Percentiles rank a stretch among this genome's conserved stretches.
Evolutionary conservation across 2,888 invertebrate genomes (phyloP).

Genomic region (Rhyacophila evoluta): DNA sequence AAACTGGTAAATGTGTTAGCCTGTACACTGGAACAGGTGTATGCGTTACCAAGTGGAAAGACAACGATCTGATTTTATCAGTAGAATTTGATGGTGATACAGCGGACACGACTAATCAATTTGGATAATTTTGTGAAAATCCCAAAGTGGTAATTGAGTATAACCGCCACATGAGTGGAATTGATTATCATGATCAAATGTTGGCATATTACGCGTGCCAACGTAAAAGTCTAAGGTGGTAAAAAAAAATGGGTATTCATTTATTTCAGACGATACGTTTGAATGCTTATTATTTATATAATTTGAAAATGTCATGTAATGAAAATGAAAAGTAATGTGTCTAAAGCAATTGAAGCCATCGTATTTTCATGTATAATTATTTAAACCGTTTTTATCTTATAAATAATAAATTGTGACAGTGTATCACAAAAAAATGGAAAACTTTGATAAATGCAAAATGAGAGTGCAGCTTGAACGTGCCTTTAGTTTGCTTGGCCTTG

Average conservation of each 20-base stretch:
- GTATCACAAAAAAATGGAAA: too few relatives aligned
- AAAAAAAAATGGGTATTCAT: too few relatives aligned
- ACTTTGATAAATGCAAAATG: too few relatives aligned
- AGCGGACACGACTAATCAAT: slow-evolving; percentile 49
- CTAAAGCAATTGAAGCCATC: too few relatives aligned
- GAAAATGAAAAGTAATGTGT: neutral
- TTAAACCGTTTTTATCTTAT: neutral
- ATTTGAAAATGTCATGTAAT: neutral
- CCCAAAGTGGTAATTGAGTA: slow-evolving; percentile 44
- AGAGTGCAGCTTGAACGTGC: neutral
- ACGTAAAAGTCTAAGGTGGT: too few relatives aligned
- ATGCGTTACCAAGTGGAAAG: slow-evolving; percentile 54
- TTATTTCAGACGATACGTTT: too few relatives aligned
- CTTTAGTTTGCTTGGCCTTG: neutral
- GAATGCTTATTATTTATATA: neutral
- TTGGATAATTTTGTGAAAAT: slow-evolving; percentile 42
- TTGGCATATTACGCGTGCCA: too few relatives aligned
- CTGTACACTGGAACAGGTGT: slow-evolving; percentile 51
- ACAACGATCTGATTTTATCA: slow-evolving; percentile 57
- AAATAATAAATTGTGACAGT: too few relatives aligned
- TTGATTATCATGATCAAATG: too few relatives aligned
- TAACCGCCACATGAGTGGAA: too few relatives aligned
- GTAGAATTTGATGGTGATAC: slow-evolving; percentile 50
- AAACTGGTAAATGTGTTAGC: slow-evolving; percentile 52
- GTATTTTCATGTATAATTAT: neutral